Evolutionary conservation across 2,113 vertebrate genomes (phyloP).

Genomic region (Cyrtonyx montezumae): DNA sequence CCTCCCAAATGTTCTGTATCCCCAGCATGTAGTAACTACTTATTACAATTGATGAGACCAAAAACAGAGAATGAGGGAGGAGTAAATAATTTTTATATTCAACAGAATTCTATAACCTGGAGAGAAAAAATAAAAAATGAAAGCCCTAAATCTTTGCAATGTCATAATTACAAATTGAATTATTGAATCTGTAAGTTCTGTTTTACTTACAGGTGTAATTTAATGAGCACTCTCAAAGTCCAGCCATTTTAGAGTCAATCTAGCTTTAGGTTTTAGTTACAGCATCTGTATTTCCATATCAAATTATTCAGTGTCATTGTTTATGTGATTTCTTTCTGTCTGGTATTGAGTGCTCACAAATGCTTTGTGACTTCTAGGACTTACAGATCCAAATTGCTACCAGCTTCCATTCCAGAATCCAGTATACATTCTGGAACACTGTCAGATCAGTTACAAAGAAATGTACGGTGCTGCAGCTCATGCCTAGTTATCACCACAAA

Average conservation of each 20-base stretch:
- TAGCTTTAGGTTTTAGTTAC: not conserved
- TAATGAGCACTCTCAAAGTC: not conserved
- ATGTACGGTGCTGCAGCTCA: not conserved
- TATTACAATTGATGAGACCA: not conserved
- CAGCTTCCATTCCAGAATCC: not conserved
- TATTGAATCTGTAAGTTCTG: not conserved
- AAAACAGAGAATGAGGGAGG: not conserved
- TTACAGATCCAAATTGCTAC: not conserved
- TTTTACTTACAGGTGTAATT: not conserved
- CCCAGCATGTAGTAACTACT: not conserved
- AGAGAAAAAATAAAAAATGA: not conserved
- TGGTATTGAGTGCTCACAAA: not conserved
- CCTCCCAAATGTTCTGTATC: not conserved
- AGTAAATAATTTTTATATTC: not conserved
- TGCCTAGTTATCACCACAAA: not conserved
- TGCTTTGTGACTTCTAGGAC: not conserved
- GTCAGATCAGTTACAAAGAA: not conserved
- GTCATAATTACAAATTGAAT: not conserved
- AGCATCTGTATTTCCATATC: not conserved
- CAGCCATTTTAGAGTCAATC: not conserved
- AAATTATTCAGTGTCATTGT: not conserved
- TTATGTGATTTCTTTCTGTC: not conserved
- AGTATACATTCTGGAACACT: not conserved
- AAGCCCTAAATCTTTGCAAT: not conserved
- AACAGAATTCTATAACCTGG: not conserved